phyloP scores from a whole-genome alignment of 2,113 vertebrate genomes.

The Onychorhynchus coronatus region DNA sequence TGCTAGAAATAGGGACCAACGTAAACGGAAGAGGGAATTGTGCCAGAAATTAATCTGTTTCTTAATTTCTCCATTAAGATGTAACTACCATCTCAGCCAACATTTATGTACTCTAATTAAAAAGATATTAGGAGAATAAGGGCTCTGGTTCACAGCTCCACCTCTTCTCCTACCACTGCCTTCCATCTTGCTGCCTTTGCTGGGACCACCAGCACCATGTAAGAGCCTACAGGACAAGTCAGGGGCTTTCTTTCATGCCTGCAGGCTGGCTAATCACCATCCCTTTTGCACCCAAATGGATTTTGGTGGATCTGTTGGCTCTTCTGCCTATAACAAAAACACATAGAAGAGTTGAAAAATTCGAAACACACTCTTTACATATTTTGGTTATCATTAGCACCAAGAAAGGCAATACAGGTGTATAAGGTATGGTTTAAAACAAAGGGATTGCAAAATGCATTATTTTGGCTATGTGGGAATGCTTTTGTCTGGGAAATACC shows the following conservation, averaged over 20 bases:
- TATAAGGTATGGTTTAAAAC: background rate
- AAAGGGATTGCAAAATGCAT: background rate
- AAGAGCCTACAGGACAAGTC: background rate
- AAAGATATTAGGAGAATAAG: background rate
- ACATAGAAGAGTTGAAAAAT: background rate
- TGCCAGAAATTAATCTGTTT: slow-evolving; percentile 11
- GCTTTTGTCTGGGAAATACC: background rate
- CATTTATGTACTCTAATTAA: background rate
- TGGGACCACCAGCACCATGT: background rate
- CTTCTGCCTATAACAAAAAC: background rate
- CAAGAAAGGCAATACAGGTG: background rate
- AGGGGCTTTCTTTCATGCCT: background rate
- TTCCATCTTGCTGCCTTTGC: background rate
- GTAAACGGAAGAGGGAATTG: background rate
- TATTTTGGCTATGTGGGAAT: background rate
- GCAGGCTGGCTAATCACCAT: background rate
- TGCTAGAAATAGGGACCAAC: background rate
- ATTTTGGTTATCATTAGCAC: background rate
- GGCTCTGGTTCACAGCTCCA: background rate
- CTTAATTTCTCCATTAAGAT: slow-evolving; percentile 1
- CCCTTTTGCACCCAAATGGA: background rate
- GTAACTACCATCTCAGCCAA: background rate
- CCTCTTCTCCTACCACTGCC: background rate
- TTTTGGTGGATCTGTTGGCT: background rate
- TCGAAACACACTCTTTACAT: background rate